Conservation (phyloP, 2,888 invertebrate genomes). For the Spicauda simplicius region DNA sequence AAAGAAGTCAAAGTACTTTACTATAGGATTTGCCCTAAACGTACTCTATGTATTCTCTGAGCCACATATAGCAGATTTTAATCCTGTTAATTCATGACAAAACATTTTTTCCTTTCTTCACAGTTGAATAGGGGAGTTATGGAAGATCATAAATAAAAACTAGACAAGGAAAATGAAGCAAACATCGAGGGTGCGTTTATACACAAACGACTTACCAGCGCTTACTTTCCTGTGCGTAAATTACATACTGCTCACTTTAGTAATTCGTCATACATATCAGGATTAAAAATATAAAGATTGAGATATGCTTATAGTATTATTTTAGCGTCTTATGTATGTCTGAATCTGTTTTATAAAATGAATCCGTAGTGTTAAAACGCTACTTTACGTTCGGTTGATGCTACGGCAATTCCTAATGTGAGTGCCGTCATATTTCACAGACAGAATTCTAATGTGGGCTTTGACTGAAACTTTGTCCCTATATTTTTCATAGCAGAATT, state of each 20-base stretch:
- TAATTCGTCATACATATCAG: no score
- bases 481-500: background rate
- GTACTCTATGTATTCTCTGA: constrained; percentile 6
- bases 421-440: background rate
- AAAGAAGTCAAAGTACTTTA: no score
- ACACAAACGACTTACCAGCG: constrained; percentile 6
- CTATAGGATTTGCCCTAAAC: constrained; percentile 16
- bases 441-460: background rate
- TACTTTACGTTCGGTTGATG: background rate
- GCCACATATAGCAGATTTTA: constrained; percentile 32
- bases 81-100: constrained; percentile 34
- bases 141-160: constrained; percentile 35
- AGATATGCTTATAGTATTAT: no score
- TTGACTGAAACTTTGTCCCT: background rate
- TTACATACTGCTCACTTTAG: no score
- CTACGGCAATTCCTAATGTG: background rate
- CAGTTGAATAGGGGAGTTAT: constrained; percentile 30
- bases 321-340: no score
- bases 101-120: constrained; percentile 32
- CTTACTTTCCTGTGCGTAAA: no score
- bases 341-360: no score
- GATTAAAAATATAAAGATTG: no score
- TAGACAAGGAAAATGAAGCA: constrained; percentile 32
- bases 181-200: constrained; percentile 24
- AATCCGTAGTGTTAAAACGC: background rate